A percentile compares a stretch with the other conserved stretches of the same genome.
Conservation (phyloP, 2,888 invertebrate species). For the Arctia plantaginis region DNA sequence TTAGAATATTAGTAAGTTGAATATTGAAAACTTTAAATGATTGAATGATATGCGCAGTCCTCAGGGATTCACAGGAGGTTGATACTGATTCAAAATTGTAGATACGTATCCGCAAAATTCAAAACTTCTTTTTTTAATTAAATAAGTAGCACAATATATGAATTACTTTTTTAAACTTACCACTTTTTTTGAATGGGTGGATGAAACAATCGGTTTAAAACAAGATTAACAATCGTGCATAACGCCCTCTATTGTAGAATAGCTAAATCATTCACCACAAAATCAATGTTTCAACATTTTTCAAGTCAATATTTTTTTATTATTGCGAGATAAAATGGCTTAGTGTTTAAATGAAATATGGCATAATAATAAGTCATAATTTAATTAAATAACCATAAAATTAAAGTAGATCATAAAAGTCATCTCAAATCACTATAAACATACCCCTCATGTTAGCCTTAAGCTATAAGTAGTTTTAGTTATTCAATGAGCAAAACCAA, state of each 20-base stretch:
- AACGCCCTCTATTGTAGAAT: slow-evolving; percentile 71
- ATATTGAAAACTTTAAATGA: background rate
- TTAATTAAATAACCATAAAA: background rate
- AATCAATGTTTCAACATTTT: slow-evolving; percentile 29
- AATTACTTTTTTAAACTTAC: background rate
- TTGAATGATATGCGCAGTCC: background rate
- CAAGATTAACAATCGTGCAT: background rate
- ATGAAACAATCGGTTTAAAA: background rate
- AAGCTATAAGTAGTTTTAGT: slow-evolving; percentile 24
- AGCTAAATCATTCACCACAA: slow-evolving; percentile 46
- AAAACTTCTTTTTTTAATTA: background rate
- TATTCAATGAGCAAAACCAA: slow-evolving; percentile 41
- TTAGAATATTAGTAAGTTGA: background rate
- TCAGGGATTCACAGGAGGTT: background rate
- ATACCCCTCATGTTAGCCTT: slow-evolving; percentile 9
- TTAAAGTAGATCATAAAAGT: slow-evolving; percentile 10
- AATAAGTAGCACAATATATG: background rate
- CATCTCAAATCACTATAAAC: slow-evolving; percentile 16
- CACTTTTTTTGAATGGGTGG: background rate
- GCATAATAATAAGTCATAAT: background rate
- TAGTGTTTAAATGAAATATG: background rate
- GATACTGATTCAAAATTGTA: background rate
- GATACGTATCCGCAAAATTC: background rate
- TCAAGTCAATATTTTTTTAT: background rate
- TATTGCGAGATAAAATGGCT: background rate